A percentile compares a stretch with the other conserved stretches of the same genome.
These are phyloP conservation scores for Clarias pachynema DNA, from an alignment of 2,797 vertebrate genomes.

Conservation along the genomic window DNA sequence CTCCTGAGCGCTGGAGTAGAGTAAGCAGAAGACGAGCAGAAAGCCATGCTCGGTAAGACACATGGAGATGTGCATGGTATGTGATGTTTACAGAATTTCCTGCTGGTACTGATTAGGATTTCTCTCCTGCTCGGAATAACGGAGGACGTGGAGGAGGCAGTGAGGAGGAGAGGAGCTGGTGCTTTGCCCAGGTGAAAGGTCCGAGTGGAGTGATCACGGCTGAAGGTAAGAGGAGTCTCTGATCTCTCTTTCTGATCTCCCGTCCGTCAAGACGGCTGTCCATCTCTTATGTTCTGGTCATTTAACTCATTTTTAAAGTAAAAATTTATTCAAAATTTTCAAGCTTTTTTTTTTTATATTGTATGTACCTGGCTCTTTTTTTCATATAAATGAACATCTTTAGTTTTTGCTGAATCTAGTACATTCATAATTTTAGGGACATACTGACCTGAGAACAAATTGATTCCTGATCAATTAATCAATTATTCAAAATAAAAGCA, in stretches of 20 bases:
- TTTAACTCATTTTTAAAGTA: not conserved
- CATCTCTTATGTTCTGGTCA: not conserved
- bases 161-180: constrained; percentile 55
- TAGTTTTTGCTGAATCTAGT: not conserved
- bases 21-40: not conserved
- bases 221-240: constrained; percentile 53
- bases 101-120: constrained; percentile 5
- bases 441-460: not conserved
- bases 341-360: not conserved
- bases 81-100: not conserved
- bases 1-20: not conserved
- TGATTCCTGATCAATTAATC: not conserved
- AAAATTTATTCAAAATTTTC: not conserved
- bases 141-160: constrained; percentile 49
- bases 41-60: constrained; percentile 33
- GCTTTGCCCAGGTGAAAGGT: constrained; percentile 60
- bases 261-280: too few species aligned
- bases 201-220: constrained; percentile 50
- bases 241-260: not conserved
- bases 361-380: not conserved
- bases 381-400: not conserved
- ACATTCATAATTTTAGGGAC: not conserved
- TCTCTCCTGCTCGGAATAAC: not conserved
- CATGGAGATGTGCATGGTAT: not conserved
- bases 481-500: not conserved